A percentile compares a stretch with the other conserved stretches of the same genome.
phyloP scores from a whole-genome alignment of 37 sponge, comb jelly and placozoan species.

The Geodia barretti region DNA sequence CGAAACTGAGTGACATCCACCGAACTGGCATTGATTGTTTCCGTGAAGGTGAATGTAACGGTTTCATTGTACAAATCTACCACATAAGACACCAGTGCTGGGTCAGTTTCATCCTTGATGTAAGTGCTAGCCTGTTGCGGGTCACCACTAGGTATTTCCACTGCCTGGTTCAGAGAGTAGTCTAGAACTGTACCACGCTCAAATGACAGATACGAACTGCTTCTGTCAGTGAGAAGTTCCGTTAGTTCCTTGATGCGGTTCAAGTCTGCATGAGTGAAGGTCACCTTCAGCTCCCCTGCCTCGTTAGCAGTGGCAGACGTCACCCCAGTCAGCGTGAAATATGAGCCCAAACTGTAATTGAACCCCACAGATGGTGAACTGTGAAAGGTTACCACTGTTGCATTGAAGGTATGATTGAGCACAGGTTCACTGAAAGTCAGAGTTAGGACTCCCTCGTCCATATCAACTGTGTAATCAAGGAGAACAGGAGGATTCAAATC shows the following conservation, averaged over 20 bases:
- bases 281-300: conserved; percentile 26
- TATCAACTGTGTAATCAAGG: conserved; percentile 39
- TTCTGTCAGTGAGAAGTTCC: conserved; percentile 44
- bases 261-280: conserved; percentile 63
- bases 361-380: conserved; percentile 32
- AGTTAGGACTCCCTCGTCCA: conserved; percentile 53
- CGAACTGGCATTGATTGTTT: conserved; percentile 82
- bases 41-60: conserved; percentile 69
- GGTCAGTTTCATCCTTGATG: conserved; percentile 66
- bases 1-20: conserved; percentile 73
- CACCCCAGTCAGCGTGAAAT: conserved; percentile 50
- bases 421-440: conserved; percentile 80
- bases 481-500: conserved; percentile 82
- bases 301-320: not conserved
- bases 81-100: conserved; percentile 53
- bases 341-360: conserved; percentile 43
- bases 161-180: conserved; percentile 73
- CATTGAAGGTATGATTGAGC: conserved; percentile 23
- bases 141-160: conserved; percentile 13
- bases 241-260: conserved; percentile 70
- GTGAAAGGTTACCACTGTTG: conserved; percentile 56
- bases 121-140: conserved; percentile 24
- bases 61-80: conserved; percentile 59
- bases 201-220: conserved; percentile 67
- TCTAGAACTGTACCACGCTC: conserved; percentile 67